These are phyloP conservation scores for Heliopora coerulea DNA, from an alignment of 92 coral and sea anemone genomes.

Conservation along the genomic window DNA sequence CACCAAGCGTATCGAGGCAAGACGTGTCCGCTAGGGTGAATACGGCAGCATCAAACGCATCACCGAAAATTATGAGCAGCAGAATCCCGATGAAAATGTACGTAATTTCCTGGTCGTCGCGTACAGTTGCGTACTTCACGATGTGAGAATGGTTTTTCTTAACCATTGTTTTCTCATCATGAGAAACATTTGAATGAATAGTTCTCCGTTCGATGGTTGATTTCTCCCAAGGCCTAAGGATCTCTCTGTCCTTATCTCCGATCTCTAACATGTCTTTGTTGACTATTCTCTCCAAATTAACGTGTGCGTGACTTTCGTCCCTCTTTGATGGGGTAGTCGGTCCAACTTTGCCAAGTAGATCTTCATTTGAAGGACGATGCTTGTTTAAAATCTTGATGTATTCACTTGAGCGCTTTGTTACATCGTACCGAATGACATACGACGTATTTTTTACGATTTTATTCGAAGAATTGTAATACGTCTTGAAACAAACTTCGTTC, in stretches of 20 bases:
- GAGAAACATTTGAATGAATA: neutral
- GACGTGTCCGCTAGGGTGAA: slow-evolving; percentile 89
- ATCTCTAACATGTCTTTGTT: neutral
- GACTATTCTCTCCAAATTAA: neutral
- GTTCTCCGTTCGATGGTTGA: neutral
- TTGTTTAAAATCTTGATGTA: neutral
- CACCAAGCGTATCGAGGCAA: slow-evolving; percentile 75
- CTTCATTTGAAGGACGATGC: neutral
- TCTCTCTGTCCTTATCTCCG: neutral
- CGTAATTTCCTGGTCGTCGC: slow-evolving; percentile 58
- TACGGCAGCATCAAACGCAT: slow-evolving; percentile 83
- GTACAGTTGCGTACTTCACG: slow-evolving; percentile 47
- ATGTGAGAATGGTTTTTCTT: slow-evolving; percentile 10
- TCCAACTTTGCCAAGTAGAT: neutral
- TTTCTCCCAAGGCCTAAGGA: neutral
- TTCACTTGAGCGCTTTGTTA: neutral
- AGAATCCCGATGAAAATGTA: slow-evolving; percentile 63
- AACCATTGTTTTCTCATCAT: neutral
- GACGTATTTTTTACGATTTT: slow-evolving; percentile 14
- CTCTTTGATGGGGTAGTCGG: too few species aligned
- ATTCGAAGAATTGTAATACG: slow-evolving; percentile 22
- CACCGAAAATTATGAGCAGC: slow-evolving; percentile 73
- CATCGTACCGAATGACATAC: slow-evolving; percentile 13
- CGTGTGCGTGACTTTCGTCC: neutral
- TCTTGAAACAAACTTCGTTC: slow-evolving; percentile 21